Conservation (phyloP, 2,797 vertebrate genomes). For the Alfaro cultratus region DNA sequence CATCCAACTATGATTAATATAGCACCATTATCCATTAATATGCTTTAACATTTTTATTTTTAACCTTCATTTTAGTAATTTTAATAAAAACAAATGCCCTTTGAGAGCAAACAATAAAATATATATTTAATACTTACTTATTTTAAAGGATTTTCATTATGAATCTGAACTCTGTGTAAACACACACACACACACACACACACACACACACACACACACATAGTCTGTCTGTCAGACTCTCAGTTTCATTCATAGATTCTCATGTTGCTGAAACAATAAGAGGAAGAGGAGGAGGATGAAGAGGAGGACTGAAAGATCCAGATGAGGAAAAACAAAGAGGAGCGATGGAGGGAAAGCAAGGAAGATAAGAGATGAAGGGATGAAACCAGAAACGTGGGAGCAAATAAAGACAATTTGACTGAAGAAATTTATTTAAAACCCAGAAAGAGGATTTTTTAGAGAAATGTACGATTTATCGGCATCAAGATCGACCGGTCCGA, state of each 20-base stretch:
- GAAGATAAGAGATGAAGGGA: not conserved
- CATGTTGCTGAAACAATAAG: constrained; percentile 15
- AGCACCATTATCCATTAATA: not conserved
- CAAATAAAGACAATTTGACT: too few relatives aligned
- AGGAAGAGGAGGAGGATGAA: not conserved
- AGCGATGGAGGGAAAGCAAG: not conserved
- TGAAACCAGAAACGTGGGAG: too few relatives aligned
- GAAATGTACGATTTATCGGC: too few relatives aligned
- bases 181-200: not conserved
- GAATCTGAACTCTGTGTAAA: not conserved
- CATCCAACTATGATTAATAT: not conserved
- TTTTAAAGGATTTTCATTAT: not conserved
- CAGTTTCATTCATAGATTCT: constrained; percentile 29
- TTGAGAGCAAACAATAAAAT: not conserved
- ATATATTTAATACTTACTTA: not conserved
- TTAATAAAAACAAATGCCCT: not conserved
- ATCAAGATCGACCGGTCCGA: too few relatives aligned
- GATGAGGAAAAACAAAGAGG: not conserved
- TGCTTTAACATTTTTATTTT: not conserved
- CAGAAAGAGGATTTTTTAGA: too few relatives aligned
- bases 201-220: too few relatives aligned
- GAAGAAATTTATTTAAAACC: not conserved
- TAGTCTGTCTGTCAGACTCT: not conserved
- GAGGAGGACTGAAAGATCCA: not conserved
- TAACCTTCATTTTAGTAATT: not conserved